Conservation (phyloP, 2,888 invertebrate genomes). For the Tyria jacobaeae region DNA sequence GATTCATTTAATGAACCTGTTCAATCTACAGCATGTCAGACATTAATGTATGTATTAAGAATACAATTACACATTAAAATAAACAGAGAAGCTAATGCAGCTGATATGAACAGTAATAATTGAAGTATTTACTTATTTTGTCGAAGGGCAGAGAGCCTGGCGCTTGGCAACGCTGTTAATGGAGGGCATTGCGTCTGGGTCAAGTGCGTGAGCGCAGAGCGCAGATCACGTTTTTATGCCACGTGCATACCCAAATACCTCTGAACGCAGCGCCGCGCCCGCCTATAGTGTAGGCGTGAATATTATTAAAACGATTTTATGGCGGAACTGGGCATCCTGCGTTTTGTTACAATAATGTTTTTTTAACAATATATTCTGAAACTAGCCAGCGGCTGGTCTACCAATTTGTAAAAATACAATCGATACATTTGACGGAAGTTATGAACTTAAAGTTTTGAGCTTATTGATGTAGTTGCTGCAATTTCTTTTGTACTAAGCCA, state of each 20-base stretch:
- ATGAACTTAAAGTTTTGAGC: too few species aligned
- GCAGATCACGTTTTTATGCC: constrained; percentile 32
- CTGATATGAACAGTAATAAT: background rate
- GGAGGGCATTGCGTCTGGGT: constrained; percentile 27
- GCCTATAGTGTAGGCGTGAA: constrained; percentile 36
- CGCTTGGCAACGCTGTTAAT: constrained; percentile 32
- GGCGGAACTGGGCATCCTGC: constrained; percentile 12
- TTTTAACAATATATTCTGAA: too few species aligned
- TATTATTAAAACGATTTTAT: constrained; percentile 34
- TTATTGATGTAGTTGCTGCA: too few species aligned
- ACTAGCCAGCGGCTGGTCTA: too few species aligned
- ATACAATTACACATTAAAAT: background rate
- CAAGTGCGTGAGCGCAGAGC: constrained; percentile 46
- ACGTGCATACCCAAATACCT: constrained; percentile 29
- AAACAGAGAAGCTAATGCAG: background rate
- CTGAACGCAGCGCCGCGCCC: constrained; percentile 17
- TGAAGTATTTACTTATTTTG: background rate
- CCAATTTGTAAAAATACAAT: too few species aligned
- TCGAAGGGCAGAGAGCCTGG: constrained; percentile 31
- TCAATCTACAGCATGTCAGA: background rate
- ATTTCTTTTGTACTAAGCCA: too few species aligned
- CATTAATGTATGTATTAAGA: background rate
- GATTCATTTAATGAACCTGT: too few species aligned
- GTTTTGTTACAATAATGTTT: too few species aligned
- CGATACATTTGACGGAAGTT: too few species aligned